phyloP scores from a whole-genome alignment of 2,113 vertebrate species.

The Dicrurus megarhynchus region DNA sequence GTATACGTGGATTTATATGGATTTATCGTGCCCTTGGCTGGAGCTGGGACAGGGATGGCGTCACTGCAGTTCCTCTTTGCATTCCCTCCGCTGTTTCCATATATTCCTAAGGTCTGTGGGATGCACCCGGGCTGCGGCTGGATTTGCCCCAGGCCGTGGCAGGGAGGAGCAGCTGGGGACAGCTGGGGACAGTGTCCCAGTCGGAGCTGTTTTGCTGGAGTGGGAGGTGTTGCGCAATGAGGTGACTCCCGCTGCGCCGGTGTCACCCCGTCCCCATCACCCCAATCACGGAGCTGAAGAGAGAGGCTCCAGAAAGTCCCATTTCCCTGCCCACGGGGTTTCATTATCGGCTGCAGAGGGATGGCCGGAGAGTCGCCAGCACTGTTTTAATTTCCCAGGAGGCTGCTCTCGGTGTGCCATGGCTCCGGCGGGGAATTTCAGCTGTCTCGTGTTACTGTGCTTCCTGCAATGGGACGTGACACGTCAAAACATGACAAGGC shows the following conservation, averaged over 20 bases:
- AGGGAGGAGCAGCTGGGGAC: background rate
- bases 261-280: background rate
- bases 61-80: background rate
- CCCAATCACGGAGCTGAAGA: accelerated
- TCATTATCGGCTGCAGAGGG: background rate
- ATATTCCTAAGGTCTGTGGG: background rate
- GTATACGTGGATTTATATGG: background rate
- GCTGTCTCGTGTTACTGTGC: background rate
- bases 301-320: background rate
- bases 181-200: background rate
- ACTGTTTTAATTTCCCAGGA: constrained; percentile 58
- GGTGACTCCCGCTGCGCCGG: background rate
- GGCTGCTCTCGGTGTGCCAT: background rate
- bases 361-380: background rate
- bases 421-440: background rate
- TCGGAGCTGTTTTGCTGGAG: accelerated
- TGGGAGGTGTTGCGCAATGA: accelerated
- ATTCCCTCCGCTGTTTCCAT: background rate
- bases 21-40: background rate
- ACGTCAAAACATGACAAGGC: constrained; percentile 46
- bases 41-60: background rate
- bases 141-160: background rate
- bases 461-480: constrained; percentile 16
- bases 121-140: background rate
- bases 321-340: background rate